These are phyloP conservation scores for Nerophis lumbriciformis DNA, from an alignment of 2,113 vertebrate species.

Conservation along the genomic window DNA sequence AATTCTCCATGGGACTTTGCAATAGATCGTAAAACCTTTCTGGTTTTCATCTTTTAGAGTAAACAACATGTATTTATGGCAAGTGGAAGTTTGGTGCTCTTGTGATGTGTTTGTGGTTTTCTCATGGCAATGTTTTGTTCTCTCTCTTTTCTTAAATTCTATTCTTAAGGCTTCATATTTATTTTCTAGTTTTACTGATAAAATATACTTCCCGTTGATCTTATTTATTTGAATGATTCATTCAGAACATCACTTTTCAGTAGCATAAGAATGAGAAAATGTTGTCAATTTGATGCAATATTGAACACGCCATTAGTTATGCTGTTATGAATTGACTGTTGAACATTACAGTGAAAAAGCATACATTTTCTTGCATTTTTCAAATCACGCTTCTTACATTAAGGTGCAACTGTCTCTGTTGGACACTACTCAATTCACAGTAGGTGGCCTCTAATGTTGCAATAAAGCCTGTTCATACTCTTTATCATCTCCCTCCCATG, in stretches of 20 bases:
- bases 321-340: background rate
- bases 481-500: constrained; percentile 23
- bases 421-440: constrained; percentile 23
- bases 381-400: constrained; percentile 35
- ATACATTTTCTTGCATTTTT: constrained; percentile 17
- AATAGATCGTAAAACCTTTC: constrained; percentile 24
- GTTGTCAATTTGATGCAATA: background rate
- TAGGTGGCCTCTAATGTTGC: constrained; percentile 18
- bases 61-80: constrained; percentile 33
- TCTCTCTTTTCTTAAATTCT: background rate
- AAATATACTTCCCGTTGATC: no score
- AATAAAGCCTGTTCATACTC: constrained; percentile 31
- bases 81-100: constrained; percentile 1
- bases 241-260: no score
- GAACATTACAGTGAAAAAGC: constrained; percentile 29
- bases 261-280: background rate
- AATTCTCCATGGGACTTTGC: constrained; percentile 20
- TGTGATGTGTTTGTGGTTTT: background rate
- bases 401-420: constrained; percentile 22
- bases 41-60: constrained; percentile 22
- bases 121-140: constrained; percentile 12
- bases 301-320: background rate
- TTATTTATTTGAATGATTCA: no score
- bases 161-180: constrained; percentile 6
- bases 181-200: no score